phyloP scores from a whole-genome alignment of 2,888 invertebrate species.

The Cataglyphis altisquamis region DNA sequence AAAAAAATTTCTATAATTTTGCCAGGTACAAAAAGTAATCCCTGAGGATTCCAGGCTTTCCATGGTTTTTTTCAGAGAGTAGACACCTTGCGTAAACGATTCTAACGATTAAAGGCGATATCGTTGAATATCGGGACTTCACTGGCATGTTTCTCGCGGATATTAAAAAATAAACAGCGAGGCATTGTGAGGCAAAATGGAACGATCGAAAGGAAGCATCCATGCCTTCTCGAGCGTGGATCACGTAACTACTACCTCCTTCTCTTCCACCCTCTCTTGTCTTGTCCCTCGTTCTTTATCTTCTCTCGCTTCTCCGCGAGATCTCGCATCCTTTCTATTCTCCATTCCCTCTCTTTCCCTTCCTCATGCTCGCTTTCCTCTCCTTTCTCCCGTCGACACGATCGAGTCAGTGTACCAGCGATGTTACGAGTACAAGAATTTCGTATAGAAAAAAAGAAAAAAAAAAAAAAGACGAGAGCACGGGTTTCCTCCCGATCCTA shows the following conservation, averaged over 20 bases:
- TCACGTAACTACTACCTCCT: slow-evolving; percentile 79
- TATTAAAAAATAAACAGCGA: slow-evolving; percentile 57
- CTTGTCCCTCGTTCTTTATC: slow-evolving; percentile 64
- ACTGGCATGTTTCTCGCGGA: slow-evolving; percentile 1
- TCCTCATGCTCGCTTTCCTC: slow-evolving; percentile 46
- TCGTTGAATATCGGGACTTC: neutral
- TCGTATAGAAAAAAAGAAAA: slow-evolving; percentile 68
- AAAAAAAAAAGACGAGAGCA: slow-evolving; percentile 63
- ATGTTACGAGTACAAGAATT: slow-evolving; percentile 78
- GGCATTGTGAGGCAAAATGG: slow-evolving; percentile 67
- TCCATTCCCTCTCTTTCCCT: neutral
- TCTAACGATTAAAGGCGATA: neutral
- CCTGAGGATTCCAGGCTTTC: no score
- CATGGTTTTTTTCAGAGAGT: no score
- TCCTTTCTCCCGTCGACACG: slow-evolving; percentile 71
- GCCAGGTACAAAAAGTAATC: no score
- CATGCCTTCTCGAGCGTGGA: slow-evolving; percentile 82
- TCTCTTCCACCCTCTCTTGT: slow-evolving; percentile 47
- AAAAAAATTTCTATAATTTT: no score
- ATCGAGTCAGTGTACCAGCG: slow-evolving; percentile 75
- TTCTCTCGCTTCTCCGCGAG: slow-evolving; percentile 61
- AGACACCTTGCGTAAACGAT: neutral
- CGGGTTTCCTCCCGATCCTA: slow-evolving; percentile 74
- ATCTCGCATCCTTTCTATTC: slow-evolving; percentile 45
- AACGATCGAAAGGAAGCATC: slow-evolving; percentile 74